Conservation (phyloP, 53 echinoderm and acorn worm genomes). For the Echinarachnius parma region DNA sequence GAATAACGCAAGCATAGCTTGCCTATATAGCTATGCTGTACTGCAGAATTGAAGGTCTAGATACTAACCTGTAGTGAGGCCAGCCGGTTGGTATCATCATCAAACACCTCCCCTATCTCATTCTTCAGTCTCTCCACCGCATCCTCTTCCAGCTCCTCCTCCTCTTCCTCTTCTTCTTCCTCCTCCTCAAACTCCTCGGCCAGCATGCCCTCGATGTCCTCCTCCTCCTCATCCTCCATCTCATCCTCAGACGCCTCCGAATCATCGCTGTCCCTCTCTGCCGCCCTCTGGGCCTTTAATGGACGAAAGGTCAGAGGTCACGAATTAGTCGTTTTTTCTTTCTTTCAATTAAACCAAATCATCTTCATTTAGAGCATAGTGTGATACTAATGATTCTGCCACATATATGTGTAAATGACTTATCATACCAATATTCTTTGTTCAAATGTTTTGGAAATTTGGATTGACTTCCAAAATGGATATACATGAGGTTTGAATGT, state of each 20-base stretch:
- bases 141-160: constrained; percentile 93
- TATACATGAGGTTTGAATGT: no score
- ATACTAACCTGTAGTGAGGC: constrained; percentile 71
- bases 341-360: no score
- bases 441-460: no score
- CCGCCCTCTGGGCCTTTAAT: constrained; percentile 84
- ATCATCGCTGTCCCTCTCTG: constrained; percentile 95
- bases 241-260: constrained; percentile 90
- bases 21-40: no score
- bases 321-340: no score
- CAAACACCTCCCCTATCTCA: constrained; percentile 95
- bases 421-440: no score
- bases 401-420: no score
- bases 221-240: constrained; percentile 91
- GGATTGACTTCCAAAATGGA: no score
- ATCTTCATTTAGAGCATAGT: no score
- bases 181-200: constrained; percentile 99
- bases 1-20: no score
- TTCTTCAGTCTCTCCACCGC: constrained; percentile 90
- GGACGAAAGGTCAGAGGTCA: neutral
- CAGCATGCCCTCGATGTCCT: constrained; percentile 92
- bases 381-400: no score
- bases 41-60: no score
- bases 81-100: constrained; percentile 87
- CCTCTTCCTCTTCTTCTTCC: constrained; percentile 98